Conservation (phyloP, 2,888 invertebrate genomes). For the Lacanobia oleracea region DNA sequence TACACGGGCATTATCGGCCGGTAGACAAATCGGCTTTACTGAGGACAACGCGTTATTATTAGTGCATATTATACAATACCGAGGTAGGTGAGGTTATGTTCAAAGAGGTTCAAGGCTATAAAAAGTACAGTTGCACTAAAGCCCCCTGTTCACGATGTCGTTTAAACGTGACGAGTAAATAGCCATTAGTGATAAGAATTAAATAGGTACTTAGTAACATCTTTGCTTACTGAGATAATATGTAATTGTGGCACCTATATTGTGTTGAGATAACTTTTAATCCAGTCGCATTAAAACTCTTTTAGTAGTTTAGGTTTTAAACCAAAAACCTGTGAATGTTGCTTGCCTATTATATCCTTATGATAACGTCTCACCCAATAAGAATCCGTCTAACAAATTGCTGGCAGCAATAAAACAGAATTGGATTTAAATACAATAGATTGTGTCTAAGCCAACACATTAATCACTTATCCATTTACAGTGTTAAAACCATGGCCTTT, state of each 20-base stretch:
- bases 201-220: slow-evolving; percentile 35
- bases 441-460: neutral
- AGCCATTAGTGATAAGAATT: slow-evolving; percentile 51
- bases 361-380: slow-evolving; percentile 7
- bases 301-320: neutral
- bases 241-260: slow-evolving; percentile 8
- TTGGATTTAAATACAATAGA: neutral
- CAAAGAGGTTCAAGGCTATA: slow-evolving; percentile 64
- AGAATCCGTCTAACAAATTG: slow-evolving; percentile 25
- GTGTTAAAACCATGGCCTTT: neutral
- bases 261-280: slow-evolving; percentile 18
- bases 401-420: slow-evolving; percentile 7
- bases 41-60: slow-evolving; percentile 87
- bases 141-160: slow-evolving; percentile 16
- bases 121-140: slow-evolving; percentile 41
- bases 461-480: neutral
- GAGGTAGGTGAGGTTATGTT: slow-evolving; percentile 69
- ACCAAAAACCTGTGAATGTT: slow-evolving; percentile 4
- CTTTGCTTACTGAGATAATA: slow-evolving; percentile 44
- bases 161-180: slow-evolving; percentile 52
- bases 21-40: slow-evolving; percentile 87
- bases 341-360: neutral
- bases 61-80: slow-evolving; percentile 80
- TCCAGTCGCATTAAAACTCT: neutral
- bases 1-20: slow-evolving; percentile 87